Base-by-base conservation (phyloP, 2,113 vertebrate species). In the Sphaerodactylus townsendi region DNA sequence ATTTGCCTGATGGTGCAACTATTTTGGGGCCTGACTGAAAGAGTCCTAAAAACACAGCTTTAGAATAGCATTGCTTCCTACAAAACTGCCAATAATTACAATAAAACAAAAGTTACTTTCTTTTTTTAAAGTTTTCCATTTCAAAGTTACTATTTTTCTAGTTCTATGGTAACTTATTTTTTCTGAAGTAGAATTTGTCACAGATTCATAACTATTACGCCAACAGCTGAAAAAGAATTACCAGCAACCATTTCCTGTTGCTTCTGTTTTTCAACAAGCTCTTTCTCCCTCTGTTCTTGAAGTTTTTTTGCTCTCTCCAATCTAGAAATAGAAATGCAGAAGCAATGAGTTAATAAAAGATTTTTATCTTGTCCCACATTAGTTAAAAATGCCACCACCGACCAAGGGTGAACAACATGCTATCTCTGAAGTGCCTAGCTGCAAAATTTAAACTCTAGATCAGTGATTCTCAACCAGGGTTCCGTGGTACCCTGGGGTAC, bases 301-400 rank as follows among this genome's bases (percentile, higher is more conserved):
- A 99, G 96, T 84, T 99, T 99, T 94, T 99, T 99, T 66, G 99
- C 99, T 93, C 99, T 97, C 93, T 99, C 98, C 94, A 99, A 96
- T 83, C 99, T 99, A 88, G 5, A 83, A 48, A 15, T 4, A 74
- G 88, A 0, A 0, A 91, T 21, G 77, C 84, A 35, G 87, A 84
- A 62, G 86, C 30, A 70, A 28, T 25, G 7, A 88, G 53, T 94
- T 15, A 93, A 74, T 37, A 71, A 46, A n/a, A 15, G 6, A 14
- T 56, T 19, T 4, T 21, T 23, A 39, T 10, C 17, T 35, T 70
- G 33, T 7, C 62, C 41, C 33, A 64, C 8, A 44, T 59, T 59
- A 62, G 59, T 62, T 62, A 25, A 28, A 59, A 62, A n/a, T n/a
- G n/a, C 23, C 23, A 65, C 2, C 13, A 19, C 19, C n/a, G 23